Evolutionary conservation across 2,797 vertebrate species (phyloP).

Genomic region (Amazona finschi): DNA sequence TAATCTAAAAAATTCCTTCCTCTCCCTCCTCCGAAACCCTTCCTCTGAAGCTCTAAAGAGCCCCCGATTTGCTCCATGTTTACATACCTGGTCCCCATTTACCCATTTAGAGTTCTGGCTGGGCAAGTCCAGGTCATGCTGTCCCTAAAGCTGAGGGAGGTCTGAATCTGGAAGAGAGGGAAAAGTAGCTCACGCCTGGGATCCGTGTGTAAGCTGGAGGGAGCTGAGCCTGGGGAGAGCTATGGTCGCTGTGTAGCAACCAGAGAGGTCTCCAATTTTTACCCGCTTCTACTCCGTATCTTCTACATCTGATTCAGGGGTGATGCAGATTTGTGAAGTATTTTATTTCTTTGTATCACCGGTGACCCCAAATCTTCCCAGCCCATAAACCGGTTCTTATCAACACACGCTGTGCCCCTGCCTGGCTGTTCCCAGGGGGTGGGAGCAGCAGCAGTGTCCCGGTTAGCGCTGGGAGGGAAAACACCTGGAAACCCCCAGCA

Average conservation of each 20-base stretch:
- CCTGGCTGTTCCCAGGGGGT: background rate
- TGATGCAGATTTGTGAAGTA: background rate
- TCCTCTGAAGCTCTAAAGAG: background rate
- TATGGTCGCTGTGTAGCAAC: background rate
- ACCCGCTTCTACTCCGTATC: rapidly evolving
- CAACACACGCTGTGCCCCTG: background rate
- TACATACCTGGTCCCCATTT: background rate
- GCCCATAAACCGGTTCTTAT: rapidly evolving
- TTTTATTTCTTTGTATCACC: background rate
- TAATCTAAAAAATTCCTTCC: background rate
- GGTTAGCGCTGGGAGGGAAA: background rate
- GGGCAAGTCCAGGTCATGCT: background rate
- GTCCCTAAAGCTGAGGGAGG: background rate
- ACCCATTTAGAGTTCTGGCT: background rate
- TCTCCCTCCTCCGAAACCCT: background rate
- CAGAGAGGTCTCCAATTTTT: rapidly evolving
- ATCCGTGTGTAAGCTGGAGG: rapidly evolving
- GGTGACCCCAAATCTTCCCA: background rate
- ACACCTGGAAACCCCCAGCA: background rate
- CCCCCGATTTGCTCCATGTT: rapidly evolving
- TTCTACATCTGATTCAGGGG: background rate
- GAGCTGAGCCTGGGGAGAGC: background rate
- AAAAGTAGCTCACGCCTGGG: background rate
- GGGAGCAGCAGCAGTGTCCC: background rate
- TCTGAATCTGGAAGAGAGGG: background rate